Base-by-base conservation (phyloP, 2,113 vertebrate genomes). In the Malurus melanocephalus region DNA sequence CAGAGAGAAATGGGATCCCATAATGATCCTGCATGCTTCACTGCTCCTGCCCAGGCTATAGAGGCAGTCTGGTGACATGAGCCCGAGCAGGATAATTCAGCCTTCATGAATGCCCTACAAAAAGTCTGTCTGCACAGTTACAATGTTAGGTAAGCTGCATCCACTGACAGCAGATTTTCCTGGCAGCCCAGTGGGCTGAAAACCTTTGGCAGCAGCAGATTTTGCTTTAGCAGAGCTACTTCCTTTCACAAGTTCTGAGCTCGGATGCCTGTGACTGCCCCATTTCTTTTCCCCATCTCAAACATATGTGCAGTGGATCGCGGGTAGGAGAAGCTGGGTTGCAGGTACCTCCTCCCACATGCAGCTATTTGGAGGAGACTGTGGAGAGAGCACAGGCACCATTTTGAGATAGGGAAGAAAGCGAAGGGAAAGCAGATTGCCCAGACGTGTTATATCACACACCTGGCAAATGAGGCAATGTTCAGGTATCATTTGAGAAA, bases 281-380 rank as follows among this genome's bases (percentile, higher is more conserved):
- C 66, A 46, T 38, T 83, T 92, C 52, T 93, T 65, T 28, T 90
- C 60, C 51, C 55, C 0, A 0, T 73, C 81, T 85, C 46, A 65
- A 73, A 69, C 69, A 91, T 81, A 78, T 84, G 80, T 71, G 80
- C 80, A 57, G 77, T 62, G 35, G 80, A 91, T 72, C 16, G 51
- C 2, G 9, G 88, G 40, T 57, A 86, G 87, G 16, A 83, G 74
- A 88, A 92, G 72, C 83, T 90, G 61, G 73, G 56, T 21, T 87
- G 61, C 67, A 94, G 90, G 85, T 92, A 74, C 43, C 33, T 92
- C 68, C 69, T 92, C 90, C 93, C 73, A 88, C 72, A 43, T 23
- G 15, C 43, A 84, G 73, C 88, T 96, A 90, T 93, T 93, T 91
- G 85, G 55, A 90, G 85, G 46, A 87, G 43, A 16, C 20, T 0